Evolutionary conservation across 2,888 invertebrate species (phyloP).

Genomic region (Watsonalla binaria): DNA sequence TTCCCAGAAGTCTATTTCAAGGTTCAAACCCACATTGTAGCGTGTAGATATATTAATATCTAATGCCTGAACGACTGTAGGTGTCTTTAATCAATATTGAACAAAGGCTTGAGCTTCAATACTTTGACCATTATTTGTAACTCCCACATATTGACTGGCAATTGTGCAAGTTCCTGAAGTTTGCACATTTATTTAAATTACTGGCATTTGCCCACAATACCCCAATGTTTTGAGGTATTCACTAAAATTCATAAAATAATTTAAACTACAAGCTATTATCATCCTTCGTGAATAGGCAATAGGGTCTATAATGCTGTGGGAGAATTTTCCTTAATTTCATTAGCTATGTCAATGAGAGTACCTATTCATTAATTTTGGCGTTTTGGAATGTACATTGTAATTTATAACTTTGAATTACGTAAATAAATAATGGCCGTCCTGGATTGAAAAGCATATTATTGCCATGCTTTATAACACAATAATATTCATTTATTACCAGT

Average conservation of each 20-base stretch:
- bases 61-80: background rate
- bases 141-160: slow-evolving; percentile 38
- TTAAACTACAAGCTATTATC: slow-evolving; percentile 23
- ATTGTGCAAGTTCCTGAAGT: slow-evolving; percentile 42
- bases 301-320: slow-evolving; percentile 15
- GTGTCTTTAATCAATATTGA: background rate
- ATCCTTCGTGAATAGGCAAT: slow-evolving; percentile 10
- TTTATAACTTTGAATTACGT: too few relatives aligned
- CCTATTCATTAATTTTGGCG: slow-evolving; percentile 50
- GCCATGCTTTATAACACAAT: too few relatives aligned
- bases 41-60: background rate
- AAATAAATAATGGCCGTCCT: too few relatives aligned
- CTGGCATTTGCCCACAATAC: slow-evolving; percentile 53
- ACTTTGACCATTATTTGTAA: slow-evolving; percentile 16
- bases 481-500: too few relatives aligned
- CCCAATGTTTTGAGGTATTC: slow-evolving; percentile 43
- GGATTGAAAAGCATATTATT: too few relatives aligned
- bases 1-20: background rate
- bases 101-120: slow-evolving; percentile 3
- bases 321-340: slow-evolving; percentile 21
- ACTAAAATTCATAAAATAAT: slow-evolving; percentile 32
- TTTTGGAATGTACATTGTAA: slow-evolving; percentile 8
- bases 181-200: slow-evolving; percentile 61
- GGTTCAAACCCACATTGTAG: background rate
- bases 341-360: slow-evolving; percentile 26